Evolutionary conservation across 2,797 vertebrate species (phyloP).

Genomic region (Botia kubotai): DNA sequence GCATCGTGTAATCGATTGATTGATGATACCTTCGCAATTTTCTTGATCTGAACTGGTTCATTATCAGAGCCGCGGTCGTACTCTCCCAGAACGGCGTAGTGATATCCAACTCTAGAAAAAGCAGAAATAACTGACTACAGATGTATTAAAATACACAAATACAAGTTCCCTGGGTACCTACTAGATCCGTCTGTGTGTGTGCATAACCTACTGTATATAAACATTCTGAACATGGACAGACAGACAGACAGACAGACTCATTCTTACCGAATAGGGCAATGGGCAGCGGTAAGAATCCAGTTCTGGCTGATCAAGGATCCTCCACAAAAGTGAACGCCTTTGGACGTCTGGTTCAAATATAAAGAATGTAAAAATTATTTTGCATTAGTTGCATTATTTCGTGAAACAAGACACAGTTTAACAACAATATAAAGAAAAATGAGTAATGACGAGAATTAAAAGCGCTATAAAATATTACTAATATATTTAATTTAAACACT

Average conservation of each 20-base stretch:
- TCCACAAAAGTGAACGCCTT: conserved; percentile 85
- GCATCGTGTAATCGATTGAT: too few species aligned
- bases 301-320: conserved; percentile 83
- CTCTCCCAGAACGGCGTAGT: conserved; percentile 82
- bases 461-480: too few species aligned
- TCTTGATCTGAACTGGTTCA: conserved; percentile 78
- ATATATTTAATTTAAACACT: too few species aligned
- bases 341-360: conserved; percentile 70
- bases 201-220: too few species aligned
- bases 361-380: not conserved
- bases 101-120: conserved; percentile 64
- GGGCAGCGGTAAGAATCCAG: conserved; percentile 89
- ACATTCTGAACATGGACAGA: too few species aligned
- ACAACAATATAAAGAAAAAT: too few species aligned
- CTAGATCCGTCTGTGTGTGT: too few species aligned
- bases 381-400: too few species aligned
- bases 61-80: conserved; percentile 70
- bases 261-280: conserved; percentile 84
- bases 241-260: not conserved
- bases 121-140: not conserved
- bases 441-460: too few species aligned
- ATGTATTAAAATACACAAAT: too few species aligned
- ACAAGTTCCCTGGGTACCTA: too few species aligned
- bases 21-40: conserved; percentile 74
- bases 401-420: too few species aligned